phyloP scores from a whole-genome alignment of 1,140 invertebrate species.

The Drosophila trapezifrons region DNA sequence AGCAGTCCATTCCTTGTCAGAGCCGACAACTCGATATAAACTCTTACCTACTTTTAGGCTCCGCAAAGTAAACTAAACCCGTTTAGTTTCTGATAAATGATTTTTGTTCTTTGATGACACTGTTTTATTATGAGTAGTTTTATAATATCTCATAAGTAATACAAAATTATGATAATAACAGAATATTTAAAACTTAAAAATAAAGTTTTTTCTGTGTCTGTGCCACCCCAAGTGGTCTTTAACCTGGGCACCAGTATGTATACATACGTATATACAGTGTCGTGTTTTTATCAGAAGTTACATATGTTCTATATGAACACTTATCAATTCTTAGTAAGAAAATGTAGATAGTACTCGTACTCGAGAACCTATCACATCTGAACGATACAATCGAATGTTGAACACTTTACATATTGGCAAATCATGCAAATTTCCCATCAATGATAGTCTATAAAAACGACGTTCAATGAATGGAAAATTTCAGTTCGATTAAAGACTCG shows the following conservation, averaged over 20 bases:
- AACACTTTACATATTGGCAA: constrained; percentile 54
- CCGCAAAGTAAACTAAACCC: neutral
- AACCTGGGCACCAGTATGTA: constrained; percentile 1
- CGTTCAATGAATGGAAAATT: constrained; percentile 29
- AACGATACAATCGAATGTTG: constrained; percentile 46
- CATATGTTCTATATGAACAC: constrained; percentile 38
- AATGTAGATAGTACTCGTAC: constrained; percentile 27
- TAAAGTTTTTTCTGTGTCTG: neutral
- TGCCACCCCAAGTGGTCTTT: constrained; percentile 10
- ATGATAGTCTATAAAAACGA: constrained; percentile 36
- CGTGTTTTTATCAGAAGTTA: constrained; percentile 33
- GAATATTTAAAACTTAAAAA: neutral
- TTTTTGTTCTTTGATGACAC: neutral
- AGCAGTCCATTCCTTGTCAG: neutral
- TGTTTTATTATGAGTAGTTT: neutral
- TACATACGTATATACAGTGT: neutral
- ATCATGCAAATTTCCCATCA: constrained; percentile 53
- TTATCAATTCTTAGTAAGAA: constrained; percentile 60
- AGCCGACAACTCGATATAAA: neutral
- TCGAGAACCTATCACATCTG: constrained; percentile 22
- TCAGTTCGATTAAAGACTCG: constrained; percentile 32
- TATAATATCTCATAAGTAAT: no score
- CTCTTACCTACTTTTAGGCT: constrained; percentile 39
- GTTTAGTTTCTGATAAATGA: neutral
- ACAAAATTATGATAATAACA: neutral